Conservation (phyloP, 2,888 invertebrate genomes). For the Furcula furcula region DNA sequence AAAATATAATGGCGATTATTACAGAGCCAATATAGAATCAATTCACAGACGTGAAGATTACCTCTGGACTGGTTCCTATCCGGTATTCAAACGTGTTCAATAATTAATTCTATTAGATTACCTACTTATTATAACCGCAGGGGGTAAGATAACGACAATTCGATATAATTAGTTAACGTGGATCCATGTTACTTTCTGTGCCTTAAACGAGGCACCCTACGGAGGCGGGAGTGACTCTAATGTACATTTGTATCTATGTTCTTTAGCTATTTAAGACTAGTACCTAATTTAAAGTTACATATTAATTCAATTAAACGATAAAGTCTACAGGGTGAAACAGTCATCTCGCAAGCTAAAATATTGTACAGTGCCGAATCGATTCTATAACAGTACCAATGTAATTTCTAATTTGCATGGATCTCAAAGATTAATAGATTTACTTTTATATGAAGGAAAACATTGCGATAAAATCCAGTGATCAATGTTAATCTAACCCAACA, state of each 20-base stretch:
- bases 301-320: too few relatives aligned
- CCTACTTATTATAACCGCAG: constrained; percentile 42
- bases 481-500: too few relatives aligned
- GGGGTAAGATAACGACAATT: constrained; percentile 35
- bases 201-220: constrained; percentile 26
- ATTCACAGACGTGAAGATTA: constrained; percentile 36
- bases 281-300: too few relatives aligned
- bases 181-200: constrained; percentile 16
- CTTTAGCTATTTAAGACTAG: not conserved
- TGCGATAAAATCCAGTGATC: too few relatives aligned
- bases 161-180: constrained; percentile 26
- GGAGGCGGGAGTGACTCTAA: constrained; percentile 17
- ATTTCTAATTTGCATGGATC: too few relatives aligned
- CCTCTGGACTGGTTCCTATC: constrained; percentile 49
- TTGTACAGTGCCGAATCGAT: too few relatives aligned
- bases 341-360: too few relatives aligned
- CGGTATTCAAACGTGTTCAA: constrained; percentile 47
- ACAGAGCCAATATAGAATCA: constrained; percentile 32
- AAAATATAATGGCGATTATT: constrained; percentile 38
- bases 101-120: constrained; percentile 51
- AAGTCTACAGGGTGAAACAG: too few relatives aligned
- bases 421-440: too few relatives aligned
- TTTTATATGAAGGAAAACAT: too few relatives aligned
- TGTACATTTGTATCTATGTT: not conserved
- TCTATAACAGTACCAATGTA: too few relatives aligned